Evolutionary conservation across 2,113 vertebrate genomes (phyloP), one percentile per base, ranked within the genome.

Genomic region (Lycocorax pyrrhopterus): DNA sequence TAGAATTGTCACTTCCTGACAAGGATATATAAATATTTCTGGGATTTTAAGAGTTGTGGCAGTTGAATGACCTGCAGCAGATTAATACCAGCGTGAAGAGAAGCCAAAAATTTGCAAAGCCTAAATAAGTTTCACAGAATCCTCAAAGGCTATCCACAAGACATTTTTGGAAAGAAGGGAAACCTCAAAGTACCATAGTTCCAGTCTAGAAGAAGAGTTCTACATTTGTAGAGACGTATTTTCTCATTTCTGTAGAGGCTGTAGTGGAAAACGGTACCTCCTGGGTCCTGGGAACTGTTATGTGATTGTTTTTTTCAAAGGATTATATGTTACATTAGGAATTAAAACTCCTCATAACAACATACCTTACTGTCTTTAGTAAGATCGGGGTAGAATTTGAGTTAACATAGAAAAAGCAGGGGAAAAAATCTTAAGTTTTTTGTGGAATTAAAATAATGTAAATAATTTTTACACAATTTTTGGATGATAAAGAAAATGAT

Each of bases 281-380:
- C 17, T 46, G 12, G 9, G 4, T 67, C 39, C 11, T 53, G 19
- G 30, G 5, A 60, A 39, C 8, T 33, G 12, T 51, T 80, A 23
- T 2, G 4, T 23, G 16, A 27, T 4, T 7, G 1, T 0, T 80
- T 62, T 62, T 52, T 46, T 3, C 12, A 29, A 47, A 60, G 26
- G 4, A 35, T 60, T 25, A 12, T 37, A 60, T 43, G 16, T 19
- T 30, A 44, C 2, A 23, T 25, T 68, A 17, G 14, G 52, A 87
- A 47, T 12, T 16, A 15, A 67, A 71, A 35, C 3, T 47, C 72
- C 56, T 77, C 16, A 12, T 44, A 49, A 12, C 6, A 75, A 64
- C 8, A 23, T 33, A 39, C 10, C 4, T 43, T 27, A 30, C 5
- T 53, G 4, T 39, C 53, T 56, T 84, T 85, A n/a, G 63, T 22